These are phyloP conservation scores for Copsychus sechellarum DNA, from an alignment of 2,113 vertebrate genomes.

Conservation along the genomic window DNA sequence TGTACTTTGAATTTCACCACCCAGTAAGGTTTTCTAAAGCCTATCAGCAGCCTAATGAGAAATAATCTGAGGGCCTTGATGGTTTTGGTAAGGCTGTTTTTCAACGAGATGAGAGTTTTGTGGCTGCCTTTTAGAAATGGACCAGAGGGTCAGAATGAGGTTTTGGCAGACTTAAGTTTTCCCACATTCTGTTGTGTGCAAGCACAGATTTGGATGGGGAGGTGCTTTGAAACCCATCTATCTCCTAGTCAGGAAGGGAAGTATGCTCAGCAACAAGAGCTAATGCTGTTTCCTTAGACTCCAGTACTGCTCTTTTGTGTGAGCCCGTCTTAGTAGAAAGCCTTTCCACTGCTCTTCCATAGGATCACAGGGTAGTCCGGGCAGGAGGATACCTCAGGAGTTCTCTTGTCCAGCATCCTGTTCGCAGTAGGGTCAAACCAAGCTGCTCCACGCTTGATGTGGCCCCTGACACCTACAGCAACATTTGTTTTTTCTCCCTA, in stretches of 20 bases:
- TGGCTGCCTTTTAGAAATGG: not conserved
- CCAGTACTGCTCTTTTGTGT: no score
- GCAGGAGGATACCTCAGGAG: not conserved
- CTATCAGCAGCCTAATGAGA: not conserved
- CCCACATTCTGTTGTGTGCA: not conserved
- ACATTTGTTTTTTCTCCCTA: fast-evolving
- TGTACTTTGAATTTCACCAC: not conserved
- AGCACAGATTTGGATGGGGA: not conserved
- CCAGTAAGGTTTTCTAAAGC: not conserved
- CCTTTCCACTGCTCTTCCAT: not conserved
- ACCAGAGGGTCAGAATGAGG: not conserved
- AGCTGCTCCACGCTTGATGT: not conserved
- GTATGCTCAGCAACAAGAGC: not conserved
- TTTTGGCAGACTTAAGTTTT: not conserved
- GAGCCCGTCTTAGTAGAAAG: not conserved
- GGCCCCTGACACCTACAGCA: not conserved
- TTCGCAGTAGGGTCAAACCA: not conserved
- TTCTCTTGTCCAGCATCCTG: not conserved
- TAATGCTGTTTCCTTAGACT: not conserved
- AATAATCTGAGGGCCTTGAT: not conserved
- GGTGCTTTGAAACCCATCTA: not conserved
- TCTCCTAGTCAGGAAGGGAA: not conserved
- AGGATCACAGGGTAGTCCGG: not conserved
- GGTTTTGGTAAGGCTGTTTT: not conserved
- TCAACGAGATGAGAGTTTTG: not conserved